These are phyloP conservation scores for Riparia riparia DNA, from an alignment of 2,113 vertebrate genomes.

Conservation along the genomic window DNA sequence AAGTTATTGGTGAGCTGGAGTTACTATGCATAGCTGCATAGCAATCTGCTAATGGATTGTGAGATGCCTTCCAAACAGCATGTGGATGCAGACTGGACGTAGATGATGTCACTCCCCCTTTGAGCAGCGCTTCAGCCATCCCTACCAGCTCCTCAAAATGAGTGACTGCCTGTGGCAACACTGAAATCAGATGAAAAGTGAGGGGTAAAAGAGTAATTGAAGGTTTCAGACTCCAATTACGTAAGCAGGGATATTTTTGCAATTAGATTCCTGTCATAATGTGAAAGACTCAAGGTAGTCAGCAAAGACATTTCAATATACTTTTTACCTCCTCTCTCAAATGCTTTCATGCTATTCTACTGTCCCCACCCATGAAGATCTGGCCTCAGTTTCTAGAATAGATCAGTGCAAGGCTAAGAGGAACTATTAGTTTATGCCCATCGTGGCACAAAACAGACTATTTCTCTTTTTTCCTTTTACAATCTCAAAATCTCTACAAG, in stretches of 20 bases:
- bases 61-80: slow-evolving; percentile 70
- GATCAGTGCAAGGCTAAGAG: not conserved
- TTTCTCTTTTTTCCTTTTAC: not conserved
- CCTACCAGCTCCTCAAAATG: slow-evolving; percentile 78
- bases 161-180: slow-evolving; percentile 77
- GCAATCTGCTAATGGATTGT: slow-evolving; percentile 68
- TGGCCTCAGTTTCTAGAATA: not conserved
- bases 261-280: not conserved
- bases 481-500: not conserved
- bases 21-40: slow-evolving; percentile 66
- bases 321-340: not conserved
- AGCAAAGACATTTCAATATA: not conserved
- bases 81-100: slow-evolving; percentile 28
- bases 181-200: slow-evolving; percentile 43
- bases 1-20: slow-evolving; percentile 66
- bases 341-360: not conserved
- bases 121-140: slow-evolving; percentile 75
- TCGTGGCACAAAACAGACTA: not conserved
- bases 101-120: slow-evolving; percentile 62
- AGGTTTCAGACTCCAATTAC: not conserved
- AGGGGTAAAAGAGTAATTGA: not conserved
- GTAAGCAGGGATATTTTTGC: not conserved
- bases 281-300: not conserved
- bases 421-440: not conserved
- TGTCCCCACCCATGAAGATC: not conserved